These are phyloP conservation scores for Protonemura montana DNA, from an alignment of 2,888 invertebrate species.

Conservation along the genomic window DNA sequence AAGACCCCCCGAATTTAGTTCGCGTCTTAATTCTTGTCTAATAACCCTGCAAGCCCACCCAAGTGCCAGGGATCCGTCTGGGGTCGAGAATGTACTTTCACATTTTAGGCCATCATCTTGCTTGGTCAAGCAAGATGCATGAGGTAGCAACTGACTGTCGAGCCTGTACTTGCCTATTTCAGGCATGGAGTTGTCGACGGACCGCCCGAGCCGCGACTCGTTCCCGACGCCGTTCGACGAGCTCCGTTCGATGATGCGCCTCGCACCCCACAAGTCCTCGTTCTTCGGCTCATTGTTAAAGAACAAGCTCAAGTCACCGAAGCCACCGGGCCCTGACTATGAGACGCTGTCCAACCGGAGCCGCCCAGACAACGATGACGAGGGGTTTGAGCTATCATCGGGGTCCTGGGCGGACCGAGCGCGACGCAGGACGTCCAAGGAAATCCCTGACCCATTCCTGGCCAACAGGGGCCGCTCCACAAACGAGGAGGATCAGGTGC, in stretches of 20 bases:
- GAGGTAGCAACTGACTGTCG: too few species aligned
- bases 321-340: too few species aligned
- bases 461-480: background rate
- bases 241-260: background rate
- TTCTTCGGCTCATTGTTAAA: too few species aligned
- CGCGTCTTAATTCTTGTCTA: too few species aligned
- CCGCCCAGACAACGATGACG: background rate
- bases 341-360: background rate
- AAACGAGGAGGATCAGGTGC: background rate
- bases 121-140: too few species aligned
- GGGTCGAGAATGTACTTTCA: too few species aligned
- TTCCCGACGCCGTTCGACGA: background rate
- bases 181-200: background rate
- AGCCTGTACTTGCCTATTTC: too few species aligned
- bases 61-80: too few species aligned
- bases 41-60: too few species aligned
- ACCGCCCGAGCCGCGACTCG: background rate
- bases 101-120: too few species aligned
- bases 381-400: background rate
- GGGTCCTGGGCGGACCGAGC: conserved; percentile 39
- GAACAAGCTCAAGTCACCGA: too few species aligned
- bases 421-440: background rate
- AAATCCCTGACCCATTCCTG: background rate
- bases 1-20: too few species aligned
- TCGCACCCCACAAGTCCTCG: background rate